These are phyloP conservation scores for Phataginus tetradactyla DNA, from an alignment of 2,797 vertebrate genomes.

Conservation along the genomic window DNA sequence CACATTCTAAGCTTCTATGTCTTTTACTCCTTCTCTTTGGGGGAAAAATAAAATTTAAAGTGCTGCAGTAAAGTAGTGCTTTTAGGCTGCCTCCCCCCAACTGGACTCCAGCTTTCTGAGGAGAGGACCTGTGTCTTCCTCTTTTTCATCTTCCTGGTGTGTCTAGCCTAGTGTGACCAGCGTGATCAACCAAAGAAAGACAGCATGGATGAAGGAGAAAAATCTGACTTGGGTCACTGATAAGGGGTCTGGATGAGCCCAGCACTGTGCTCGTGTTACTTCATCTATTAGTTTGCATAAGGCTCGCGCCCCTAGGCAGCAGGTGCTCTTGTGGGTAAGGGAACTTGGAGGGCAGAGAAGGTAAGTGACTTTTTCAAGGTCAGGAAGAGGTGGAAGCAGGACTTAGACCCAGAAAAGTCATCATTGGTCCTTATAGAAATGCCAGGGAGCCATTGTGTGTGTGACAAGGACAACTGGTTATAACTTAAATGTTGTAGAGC, in stretches of 20 bases:
- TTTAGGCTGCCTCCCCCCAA: fast-evolving
- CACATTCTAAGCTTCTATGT: not conserved
- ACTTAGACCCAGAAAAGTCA: not conserved
- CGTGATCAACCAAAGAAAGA: too few relatives aligned
- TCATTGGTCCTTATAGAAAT: not conserved
- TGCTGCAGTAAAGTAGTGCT: fast-evolving
- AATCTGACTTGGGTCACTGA: not conserved
- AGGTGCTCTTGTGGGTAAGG: not conserved
- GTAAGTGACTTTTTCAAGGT: not conserved
- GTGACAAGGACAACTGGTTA: not conserved
- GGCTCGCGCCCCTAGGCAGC: fast-evolving
- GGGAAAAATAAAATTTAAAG: not conserved
- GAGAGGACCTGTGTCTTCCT: fast-evolving
- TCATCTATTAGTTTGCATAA: fast-evolving
- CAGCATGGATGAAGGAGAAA: too few relatives aligned
- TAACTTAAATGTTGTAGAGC: not conserved
- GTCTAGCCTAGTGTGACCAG: not conserved
- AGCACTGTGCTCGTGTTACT: fast-evolving
- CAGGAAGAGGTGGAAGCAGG: too few relatives aligned
- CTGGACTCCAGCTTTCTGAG: not conserved
- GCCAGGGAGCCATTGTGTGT: not conserved
- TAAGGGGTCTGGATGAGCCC: too few relatives aligned
- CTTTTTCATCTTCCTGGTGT: not conserved
- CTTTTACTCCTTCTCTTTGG: not conserved
- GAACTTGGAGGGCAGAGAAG: not conserved